Conservation (phyloP, 1,140 invertebrate species). For the Brachionus plicatilis region DNA sequence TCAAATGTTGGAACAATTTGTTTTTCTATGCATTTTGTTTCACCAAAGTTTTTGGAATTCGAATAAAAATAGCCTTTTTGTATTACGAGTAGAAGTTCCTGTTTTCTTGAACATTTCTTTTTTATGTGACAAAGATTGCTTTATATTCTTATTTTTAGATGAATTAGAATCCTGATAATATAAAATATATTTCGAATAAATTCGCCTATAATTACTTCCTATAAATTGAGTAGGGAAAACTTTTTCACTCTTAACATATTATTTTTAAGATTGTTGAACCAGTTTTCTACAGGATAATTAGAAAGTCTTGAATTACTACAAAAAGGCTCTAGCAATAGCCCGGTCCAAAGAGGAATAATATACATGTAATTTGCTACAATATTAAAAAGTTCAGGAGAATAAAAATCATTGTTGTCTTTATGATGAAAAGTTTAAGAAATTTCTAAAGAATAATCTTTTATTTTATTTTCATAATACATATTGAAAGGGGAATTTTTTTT, state of each 20-base stretch:
- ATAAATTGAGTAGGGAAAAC: neutral
- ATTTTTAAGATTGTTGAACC: neutral
- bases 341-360: neutral
- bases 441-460: no score
- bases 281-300: neutral
- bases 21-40: no score
- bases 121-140: no score
- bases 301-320: neutral
- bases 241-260: neutral
- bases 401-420: neutral
- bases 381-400: neutral
- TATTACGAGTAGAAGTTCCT: no score
- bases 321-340: neutral
- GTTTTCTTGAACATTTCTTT: no score
- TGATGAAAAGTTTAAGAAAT: no score
- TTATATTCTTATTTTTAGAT: no score
- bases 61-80: no score
- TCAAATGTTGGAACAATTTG: neutral
- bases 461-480: no score
- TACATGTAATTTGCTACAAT: neutral
- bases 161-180: no score
- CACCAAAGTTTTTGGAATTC: no score
- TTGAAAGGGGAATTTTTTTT: no score
- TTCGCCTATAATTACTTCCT: neutral
- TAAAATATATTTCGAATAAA: neutral